Evolutionary conservation across 2,113 vertebrate species (phyloP).

Genomic region (Tiliqua scincoides): DNA sequence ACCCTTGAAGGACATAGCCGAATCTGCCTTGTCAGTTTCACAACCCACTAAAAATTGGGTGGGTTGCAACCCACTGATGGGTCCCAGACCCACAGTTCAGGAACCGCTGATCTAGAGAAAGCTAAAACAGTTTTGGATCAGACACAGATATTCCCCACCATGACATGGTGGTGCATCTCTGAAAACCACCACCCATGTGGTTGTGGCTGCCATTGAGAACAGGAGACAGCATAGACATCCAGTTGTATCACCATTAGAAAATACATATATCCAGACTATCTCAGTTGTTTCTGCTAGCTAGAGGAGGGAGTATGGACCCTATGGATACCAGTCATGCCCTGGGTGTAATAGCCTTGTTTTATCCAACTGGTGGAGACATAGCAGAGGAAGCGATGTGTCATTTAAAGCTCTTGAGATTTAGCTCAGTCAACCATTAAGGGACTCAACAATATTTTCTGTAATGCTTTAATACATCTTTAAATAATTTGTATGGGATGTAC

Average conservation of each 20-base stretch:
- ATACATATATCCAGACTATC: neutral
- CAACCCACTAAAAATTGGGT: too few relatives aligned
- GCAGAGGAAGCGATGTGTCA: slow-evolving; percentile 26
- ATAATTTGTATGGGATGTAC: slow-evolving; percentile 66
- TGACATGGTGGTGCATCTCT: too few relatives aligned
- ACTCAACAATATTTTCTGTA: slow-evolving; percentile 54
- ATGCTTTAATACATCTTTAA: slow-evolving; percentile 63
- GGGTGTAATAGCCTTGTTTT: slow-evolving; percentile 19
- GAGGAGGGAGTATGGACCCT: neutral
- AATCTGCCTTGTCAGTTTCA: too few relatives aligned
- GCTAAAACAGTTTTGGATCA: too few relatives aligned
- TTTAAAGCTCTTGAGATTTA: slow-evolving; percentile 59
- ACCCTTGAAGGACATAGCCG: too few relatives aligned
- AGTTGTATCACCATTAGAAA: neutral
- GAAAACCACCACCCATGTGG: too few relatives aligned
- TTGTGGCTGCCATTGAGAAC: too few relatives aligned
- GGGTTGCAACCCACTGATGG: too few relatives aligned
- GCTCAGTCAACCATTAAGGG: slow-evolving; percentile 52
- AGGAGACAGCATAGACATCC: neutral
- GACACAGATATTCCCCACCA: too few relatives aligned
- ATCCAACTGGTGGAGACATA: slow-evolving; percentile 13
- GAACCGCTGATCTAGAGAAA: too few relatives aligned
- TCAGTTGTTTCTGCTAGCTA: neutral
- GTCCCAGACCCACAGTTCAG: too few relatives aligned
- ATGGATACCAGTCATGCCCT: neutral